Evolutionary conservation across 2,888 invertebrate species (phyloP).

Genomic region (Troglohyphantes excavatus): DNA sequence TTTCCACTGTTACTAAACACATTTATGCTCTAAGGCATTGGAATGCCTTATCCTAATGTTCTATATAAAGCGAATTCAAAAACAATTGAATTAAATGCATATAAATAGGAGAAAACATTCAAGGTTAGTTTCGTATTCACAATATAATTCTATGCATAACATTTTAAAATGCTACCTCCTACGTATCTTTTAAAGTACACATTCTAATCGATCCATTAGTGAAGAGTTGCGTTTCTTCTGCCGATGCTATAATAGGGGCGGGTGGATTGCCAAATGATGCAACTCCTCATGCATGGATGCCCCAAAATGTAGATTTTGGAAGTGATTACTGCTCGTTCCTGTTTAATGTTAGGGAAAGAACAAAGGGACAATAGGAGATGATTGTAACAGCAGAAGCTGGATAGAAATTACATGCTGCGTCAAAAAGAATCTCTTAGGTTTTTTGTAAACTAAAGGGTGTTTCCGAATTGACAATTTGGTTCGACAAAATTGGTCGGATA

Average conservation of each 20-base stretch:
- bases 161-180: too few relatives aligned
- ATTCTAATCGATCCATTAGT: not conserved
- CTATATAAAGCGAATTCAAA: too few relatives aligned
- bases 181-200: not conserved
- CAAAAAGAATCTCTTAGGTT: not conserved
- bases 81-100: too few relatives aligned
- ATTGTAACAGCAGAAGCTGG: not conserved
- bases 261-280: not conserved
- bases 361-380: not conserved
- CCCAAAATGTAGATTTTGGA: not conserved
- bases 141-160: too few relatives aligned
- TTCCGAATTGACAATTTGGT: not conserved
- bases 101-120: too few relatives aligned
- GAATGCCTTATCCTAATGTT: too few relatives aligned
- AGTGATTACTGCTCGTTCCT: not conserved
- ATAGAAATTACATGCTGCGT: not conserved
- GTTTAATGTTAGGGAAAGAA: not conserved
- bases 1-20: too few relatives aligned
- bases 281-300: conserved; percentile 20
- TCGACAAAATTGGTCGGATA: not conserved
- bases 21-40: too few relatives aligned
- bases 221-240: not conserved
- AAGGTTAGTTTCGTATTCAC: too few relatives aligned
- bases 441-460: not conserved
- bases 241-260: not conserved